These are phyloP conservation scores for Uria lomvia DNA, from an alignment of 2,113 vertebrate genomes.

Conservation along the genomic window DNA sequence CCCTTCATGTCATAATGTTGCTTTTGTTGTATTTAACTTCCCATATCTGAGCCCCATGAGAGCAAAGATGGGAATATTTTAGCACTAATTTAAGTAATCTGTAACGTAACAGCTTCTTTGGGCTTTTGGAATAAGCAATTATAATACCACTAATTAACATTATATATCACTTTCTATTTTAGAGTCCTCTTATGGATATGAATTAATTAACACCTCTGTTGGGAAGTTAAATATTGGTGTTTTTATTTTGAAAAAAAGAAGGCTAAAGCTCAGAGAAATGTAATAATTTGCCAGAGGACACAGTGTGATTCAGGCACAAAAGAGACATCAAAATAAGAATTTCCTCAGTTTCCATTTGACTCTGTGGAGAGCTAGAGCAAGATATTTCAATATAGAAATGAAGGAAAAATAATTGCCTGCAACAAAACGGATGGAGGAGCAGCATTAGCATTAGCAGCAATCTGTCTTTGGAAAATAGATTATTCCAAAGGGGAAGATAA, in stretches of 20 bases:
- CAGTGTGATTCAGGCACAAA: not conserved
- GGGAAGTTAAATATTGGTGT: not conserved
- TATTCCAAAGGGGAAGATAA: conserved; percentile 43
- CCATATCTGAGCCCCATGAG: not conserved
- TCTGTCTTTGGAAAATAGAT: conserved; percentile 14
- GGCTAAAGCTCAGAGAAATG: not conserved
- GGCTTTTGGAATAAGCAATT: not conserved
- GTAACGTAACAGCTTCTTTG: not conserved
- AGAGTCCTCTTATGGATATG: not conserved
- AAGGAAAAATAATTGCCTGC: not conserved
- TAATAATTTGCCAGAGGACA: not conserved
- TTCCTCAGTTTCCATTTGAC: not conserved
- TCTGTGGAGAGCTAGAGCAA: not conserved
- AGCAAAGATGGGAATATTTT: not conserved
- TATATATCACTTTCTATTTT: not conserved
- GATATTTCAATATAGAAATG: not conserved
- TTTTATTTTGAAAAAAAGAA: not conserved
- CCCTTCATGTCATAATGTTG: not conserved
- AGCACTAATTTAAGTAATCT: not conserved
- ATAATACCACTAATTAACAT: not conserved
- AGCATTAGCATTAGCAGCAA: not conserved
- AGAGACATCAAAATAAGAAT: not conserved
- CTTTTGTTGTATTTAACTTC: not conserved
- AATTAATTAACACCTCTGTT: not conserved
- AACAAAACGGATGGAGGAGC: not conserved